Evolutionary conservation across 2,888 invertebrate genomes (phyloP).

Genomic region (Protodeltote pygarga): DNA sequence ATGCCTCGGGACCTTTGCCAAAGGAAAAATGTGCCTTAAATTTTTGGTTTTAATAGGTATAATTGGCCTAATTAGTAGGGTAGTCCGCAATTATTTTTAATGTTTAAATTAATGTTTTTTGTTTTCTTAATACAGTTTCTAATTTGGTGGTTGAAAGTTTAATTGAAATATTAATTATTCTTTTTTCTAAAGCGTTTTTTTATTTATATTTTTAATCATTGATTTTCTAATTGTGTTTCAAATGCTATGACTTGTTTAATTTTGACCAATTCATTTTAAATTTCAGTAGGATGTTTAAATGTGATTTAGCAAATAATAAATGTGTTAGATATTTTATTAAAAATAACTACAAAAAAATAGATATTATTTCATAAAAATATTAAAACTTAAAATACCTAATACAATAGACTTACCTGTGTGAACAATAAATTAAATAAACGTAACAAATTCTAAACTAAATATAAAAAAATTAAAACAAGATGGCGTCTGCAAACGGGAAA

Average conservation of each 20-base stretch:
- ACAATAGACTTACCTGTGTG: background rate
- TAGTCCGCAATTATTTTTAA: slow-evolving; percentile 11
- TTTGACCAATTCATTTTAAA: background rate
- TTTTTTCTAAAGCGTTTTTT: too few relatives aligned
- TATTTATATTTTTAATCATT: too few relatives aligned
- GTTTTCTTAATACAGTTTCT: slow-evolving; percentile 8
- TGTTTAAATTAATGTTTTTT: slow-evolving; percentile 7
- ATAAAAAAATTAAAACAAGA: slow-evolving; percentile 49
- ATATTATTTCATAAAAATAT: background rate
- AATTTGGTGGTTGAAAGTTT: background rate
- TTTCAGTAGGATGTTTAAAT: background rate
- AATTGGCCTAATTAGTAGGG: slow-evolving; percentile 11
- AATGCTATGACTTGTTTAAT: too few relatives aligned
- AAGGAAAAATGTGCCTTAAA: slow-evolving; percentile 22
- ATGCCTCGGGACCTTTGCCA: slow-evolving; percentile 8
- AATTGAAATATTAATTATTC: background rate
- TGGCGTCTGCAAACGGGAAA: slow-evolving; percentile 81
- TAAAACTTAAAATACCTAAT: background rate
- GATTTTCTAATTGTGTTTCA: too few relatives aligned
- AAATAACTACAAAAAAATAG: background rate
- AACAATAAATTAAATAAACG: background rate
- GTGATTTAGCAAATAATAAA: background rate
- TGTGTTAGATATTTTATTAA: background rate
- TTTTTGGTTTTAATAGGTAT: slow-evolving; percentile 25
- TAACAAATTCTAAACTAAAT: background rate